Conservation (phyloP, 2,888 invertebrate species). For the Andrena flavipes region DNA sequence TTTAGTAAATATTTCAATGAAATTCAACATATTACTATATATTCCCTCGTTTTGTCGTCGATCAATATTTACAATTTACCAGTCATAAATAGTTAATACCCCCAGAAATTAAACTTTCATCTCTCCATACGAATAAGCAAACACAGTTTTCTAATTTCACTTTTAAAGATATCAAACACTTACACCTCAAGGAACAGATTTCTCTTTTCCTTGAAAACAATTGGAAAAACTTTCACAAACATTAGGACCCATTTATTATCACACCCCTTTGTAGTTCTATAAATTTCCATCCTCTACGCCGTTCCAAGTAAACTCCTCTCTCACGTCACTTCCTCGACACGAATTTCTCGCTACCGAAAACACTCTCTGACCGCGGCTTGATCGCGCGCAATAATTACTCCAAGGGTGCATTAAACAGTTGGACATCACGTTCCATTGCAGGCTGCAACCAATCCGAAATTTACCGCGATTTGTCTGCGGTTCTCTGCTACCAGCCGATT, state of each 20-base stretch:
- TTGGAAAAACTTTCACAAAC: not conserved
- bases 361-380: not conserved
- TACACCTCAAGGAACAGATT: not conserved
- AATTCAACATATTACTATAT: no score
- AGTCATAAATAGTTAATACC: not conserved
- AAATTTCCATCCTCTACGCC: not conserved
- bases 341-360: not conserved
- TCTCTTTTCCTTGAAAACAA: not conserved
- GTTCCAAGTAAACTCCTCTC: no score
- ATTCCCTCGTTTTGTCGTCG: no score
- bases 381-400: constrained; percentile 47
- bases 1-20: no score
- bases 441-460: constrained; percentile 41
- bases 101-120: not conserved
- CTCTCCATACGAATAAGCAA: not conserved
- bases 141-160: not conserved
- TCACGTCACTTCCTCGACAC: not conserved
- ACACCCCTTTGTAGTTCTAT: no score
- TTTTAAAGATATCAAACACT: not conserved
- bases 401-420: constrained; percentile 39
- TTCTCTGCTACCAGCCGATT: constrained; percentile 31
- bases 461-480: constrained; percentile 62
- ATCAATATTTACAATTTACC: not conserved
- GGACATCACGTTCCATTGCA: constrained; percentile 24
- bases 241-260: not conserved